Conservation (phyloP, 2,888 invertebrate genomes). For the Ommatoiulus sabulosus region DNA sequence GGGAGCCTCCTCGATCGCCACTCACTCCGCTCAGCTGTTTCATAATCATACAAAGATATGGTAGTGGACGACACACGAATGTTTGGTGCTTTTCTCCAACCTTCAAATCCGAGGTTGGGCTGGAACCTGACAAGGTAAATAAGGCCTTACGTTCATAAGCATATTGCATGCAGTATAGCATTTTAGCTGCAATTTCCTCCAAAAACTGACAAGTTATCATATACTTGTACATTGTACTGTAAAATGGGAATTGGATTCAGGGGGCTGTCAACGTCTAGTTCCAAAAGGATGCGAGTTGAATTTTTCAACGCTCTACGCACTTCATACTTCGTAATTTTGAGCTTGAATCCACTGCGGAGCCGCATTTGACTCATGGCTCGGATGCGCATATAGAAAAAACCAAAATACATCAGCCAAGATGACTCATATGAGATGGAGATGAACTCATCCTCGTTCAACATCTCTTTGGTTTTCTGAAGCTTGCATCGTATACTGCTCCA, state of each 20-base stretch:
- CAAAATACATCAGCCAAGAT: not conserved
- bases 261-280: too few relatives aligned
- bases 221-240: too few relatives aligned
- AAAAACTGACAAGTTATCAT: too few relatives aligned
- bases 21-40: slow-evolving; percentile 41
- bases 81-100: slow-evolving; percentile 45
- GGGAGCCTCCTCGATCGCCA: not conserved
- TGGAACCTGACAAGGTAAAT: slow-evolving; percentile 42
- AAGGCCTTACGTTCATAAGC: not conserved
- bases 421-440: not conserved
- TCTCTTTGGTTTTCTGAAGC: not conserved
- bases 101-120: slow-evolving; percentile 41
- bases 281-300: too few relatives aligned
- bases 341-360: not conserved
- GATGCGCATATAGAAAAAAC: not conserved
- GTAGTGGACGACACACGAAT: slow-evolving; percentile 47
- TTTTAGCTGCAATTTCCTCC: not conserved
- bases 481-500: not conserved
- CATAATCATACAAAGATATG: slow-evolving; percentile 33
- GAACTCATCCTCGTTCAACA: not conserved
- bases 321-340: too few relatives aligned
- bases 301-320: too few relatives aligned
- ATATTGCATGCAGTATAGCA: not conserved
- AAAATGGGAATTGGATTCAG: too few relatives aligned
- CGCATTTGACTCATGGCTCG: not conserved